Evolutionary conservation across 1,140 invertebrate species (phyloP).

Genomic region (Calycopis cecrops): DNA sequence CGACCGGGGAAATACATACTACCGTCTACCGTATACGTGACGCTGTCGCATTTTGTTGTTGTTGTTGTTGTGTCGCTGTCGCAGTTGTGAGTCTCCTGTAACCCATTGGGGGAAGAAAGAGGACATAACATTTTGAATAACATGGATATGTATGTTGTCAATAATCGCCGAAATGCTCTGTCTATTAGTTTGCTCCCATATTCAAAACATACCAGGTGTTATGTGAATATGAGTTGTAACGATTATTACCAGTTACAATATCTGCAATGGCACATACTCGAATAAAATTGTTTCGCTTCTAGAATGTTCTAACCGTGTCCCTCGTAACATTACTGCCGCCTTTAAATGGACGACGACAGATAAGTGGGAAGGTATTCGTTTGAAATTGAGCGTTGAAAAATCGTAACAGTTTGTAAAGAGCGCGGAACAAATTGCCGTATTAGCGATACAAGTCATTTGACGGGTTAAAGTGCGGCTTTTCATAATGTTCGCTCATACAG

Average conservation of each 20-base stretch:
- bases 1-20: no score
- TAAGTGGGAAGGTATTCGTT: conserved; percentile 22
- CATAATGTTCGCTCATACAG: not conserved
- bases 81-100: no score
- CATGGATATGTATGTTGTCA: no score
- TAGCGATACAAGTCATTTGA: conserved; percentile 3
- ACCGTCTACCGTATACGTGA: no score
- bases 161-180: no score
- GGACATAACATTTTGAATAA: not conserved
- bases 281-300: conserved; percentile 17
- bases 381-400: conserved; percentile 26
- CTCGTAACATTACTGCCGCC: conserved; percentile 15
- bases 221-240: no score
- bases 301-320: conserved; percentile 12
- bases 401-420: conserved; percentile 20
- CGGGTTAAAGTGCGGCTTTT: not conserved
- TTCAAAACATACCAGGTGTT: not conserved
- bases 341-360: conserved; percentile 22
- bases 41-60: no score
- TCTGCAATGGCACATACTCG: not conserved
- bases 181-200: not conserved
- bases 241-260: not conserved
- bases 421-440: conserved; percentile 18
- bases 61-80: no score
- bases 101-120: not conserved